Evolutionary conservation across 2,113 vertebrate species (phyloP).

Genomic region (Brevimyrus niger): DNA sequence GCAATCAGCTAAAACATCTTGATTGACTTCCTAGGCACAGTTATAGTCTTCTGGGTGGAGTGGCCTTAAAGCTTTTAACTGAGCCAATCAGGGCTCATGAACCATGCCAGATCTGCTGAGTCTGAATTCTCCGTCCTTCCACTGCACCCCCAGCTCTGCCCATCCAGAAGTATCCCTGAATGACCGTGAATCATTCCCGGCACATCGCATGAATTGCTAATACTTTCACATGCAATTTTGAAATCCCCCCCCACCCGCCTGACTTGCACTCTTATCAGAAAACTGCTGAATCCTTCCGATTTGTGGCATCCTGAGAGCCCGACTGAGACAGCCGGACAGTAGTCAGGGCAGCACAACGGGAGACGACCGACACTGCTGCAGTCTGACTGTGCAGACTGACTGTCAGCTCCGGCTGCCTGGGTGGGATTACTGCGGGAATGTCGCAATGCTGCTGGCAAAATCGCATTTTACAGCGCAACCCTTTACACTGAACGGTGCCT

Average conservation of each 20-base stretch:
- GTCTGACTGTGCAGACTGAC: background rate
- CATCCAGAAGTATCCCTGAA: background rate
- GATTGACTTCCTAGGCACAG: background rate
- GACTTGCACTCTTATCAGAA: background rate
- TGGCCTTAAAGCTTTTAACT: background rate
- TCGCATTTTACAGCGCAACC: background rate
- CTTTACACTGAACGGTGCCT: background rate
- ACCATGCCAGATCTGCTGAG: background rate
- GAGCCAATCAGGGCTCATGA: background rate
- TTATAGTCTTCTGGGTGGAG: background rate
- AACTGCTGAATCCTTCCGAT: background rate
- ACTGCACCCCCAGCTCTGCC: background rate
- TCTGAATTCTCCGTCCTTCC: conserved; percentile 3
- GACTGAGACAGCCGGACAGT: background rate
- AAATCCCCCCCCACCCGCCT: background rate
- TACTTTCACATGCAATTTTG: background rate
- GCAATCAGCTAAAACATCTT: background rate
- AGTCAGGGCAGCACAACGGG: background rate
- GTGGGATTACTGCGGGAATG: background rate
- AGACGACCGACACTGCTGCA: background rate
- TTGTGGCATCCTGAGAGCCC: background rate
- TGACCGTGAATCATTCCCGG: background rate
- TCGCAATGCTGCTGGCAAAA: background rate
- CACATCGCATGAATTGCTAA: background rate
- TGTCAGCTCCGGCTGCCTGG: background rate